phyloP scores from a whole-genome alignment of 53 echinoderm and acorn worm genomes.

The Arbacia lixula region DNA sequence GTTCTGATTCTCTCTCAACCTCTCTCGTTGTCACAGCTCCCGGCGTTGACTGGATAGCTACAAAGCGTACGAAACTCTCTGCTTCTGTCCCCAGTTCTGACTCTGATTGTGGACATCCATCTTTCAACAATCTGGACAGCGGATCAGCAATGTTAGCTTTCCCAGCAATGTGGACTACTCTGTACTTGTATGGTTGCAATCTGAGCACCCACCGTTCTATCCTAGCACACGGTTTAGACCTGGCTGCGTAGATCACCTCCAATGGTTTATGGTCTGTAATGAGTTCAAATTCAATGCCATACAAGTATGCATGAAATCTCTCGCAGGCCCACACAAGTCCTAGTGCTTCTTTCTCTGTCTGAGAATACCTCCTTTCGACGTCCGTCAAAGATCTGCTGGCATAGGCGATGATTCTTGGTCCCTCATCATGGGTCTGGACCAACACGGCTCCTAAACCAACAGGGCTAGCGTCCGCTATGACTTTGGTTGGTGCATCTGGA shows the following conservation, averaged over 20 bases:
- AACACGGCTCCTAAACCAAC: conserved; percentile 65
- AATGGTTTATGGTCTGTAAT: conserved; percentile 66
- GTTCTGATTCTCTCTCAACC: conserved; percentile 46
- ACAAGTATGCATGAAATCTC: conserved; percentile 56
- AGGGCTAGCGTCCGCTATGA: conserved; percentile 29
- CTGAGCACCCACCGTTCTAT: conserved; percentile 64
- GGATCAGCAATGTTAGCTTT: conserved; percentile 55
- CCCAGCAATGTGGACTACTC: conserved; percentile 61
- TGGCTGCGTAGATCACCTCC: conserved; percentile 58
- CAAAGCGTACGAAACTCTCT: conserved; percentile 54
- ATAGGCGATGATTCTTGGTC: background rate
- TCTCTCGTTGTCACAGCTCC: conserved; percentile 44
- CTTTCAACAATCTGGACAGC: conserved; percentile 51
- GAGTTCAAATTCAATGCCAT: conserved; percentile 43
- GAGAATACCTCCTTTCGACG: conserved; percentile 26
- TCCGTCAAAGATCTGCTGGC: background rate
- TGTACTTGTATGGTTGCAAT: conserved; percentile 62
- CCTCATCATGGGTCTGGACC: conserved; percentile 3
- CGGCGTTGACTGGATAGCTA: conserved; percentile 55
- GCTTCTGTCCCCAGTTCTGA: conserved; percentile 26
- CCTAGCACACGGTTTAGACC: conserved; percentile 57
- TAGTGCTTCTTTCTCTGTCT: conserved; percentile 62
- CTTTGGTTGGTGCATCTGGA: background rate
- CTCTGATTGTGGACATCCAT: background rate
- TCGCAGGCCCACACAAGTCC: conserved; percentile 68